Evolutionary conservation across 1,140 invertebrate genomes (phyloP).

Genomic region (Pogonomyrmex barbatus): DNA sequence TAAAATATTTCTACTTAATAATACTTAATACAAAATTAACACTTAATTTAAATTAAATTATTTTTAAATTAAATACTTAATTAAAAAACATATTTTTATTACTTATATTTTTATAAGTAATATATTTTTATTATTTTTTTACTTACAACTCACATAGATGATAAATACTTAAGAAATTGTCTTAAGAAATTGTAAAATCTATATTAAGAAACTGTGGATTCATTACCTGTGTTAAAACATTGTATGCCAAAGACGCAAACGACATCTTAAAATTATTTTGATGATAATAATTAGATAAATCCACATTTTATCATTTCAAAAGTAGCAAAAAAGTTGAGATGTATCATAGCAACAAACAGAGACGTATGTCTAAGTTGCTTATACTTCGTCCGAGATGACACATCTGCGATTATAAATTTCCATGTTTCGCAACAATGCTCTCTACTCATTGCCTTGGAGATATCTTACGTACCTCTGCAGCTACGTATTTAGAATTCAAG

Average conservation of each 20-base stretch:
- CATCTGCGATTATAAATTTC: conserved; percentile 3
- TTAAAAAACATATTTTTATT: no score
- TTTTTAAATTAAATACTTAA: no score
- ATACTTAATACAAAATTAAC: no score
- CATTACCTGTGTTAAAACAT: conserved; percentile 9
- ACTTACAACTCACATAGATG: no score
- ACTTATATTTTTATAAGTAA: no score
- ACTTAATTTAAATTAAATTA: no score
- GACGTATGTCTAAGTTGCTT: not conserved
- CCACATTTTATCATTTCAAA: conserved; percentile 6
- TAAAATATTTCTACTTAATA: no score
- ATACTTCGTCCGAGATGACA: not conserved
- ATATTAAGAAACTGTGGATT: not conserved
- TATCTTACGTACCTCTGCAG: not conserved
- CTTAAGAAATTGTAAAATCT: not conserved
- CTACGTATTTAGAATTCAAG: not conserved
- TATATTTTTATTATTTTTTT: no score
- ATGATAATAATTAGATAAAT: not conserved
- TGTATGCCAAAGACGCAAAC: not conserved
- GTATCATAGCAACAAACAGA: not conserved
- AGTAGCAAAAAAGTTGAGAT: not conserved
- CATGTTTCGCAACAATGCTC: not conserved
- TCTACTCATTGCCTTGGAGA: not conserved
- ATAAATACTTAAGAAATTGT: not conserved
- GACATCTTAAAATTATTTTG: not conserved